These are phyloP conservation scores for Dryobates pubescens DNA, from an alignment of 2,797 vertebrate genomes.

Conservation along the genomic window DNA sequence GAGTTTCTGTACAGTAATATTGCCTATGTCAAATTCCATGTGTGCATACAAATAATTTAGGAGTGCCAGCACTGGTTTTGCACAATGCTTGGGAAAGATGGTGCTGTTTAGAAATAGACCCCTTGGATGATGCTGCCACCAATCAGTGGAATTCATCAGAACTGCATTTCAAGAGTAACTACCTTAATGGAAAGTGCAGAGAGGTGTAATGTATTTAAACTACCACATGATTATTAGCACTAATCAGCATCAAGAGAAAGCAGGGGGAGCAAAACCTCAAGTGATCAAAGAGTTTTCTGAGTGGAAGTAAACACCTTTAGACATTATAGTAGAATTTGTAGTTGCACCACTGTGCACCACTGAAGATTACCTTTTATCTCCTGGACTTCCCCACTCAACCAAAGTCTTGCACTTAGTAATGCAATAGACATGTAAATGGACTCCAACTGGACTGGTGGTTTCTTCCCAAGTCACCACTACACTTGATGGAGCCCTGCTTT, in stretches of 20 bases:
- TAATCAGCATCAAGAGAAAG: background rate
- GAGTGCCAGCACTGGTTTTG: background rate
- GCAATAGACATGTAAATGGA: background rate
- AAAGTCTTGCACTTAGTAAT: background rate
- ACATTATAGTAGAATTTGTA: background rate
- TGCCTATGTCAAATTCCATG: background rate
- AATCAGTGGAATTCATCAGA: background rate
- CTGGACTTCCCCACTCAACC: background rate
- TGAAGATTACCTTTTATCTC: background rate
- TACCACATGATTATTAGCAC: background rate
- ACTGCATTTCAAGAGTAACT: background rate
- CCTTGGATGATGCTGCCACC: background rate
- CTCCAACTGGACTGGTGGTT: background rate
- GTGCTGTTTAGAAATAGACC: background rate
- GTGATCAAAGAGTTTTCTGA: background rate
- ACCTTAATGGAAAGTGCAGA: background rate
- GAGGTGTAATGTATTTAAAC: background rate
- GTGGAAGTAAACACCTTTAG: background rate
- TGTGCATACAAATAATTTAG: background rate
- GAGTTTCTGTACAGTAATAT: background rate
- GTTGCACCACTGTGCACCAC: accelerated
- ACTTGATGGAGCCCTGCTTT: background rate
- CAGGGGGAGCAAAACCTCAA: background rate
- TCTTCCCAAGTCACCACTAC: background rate
- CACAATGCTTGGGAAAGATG: background rate